Evolutionary conservation across 1,140 invertebrate genomes (phyloP).

Genomic region (Zaprionus africanus): DNA sequence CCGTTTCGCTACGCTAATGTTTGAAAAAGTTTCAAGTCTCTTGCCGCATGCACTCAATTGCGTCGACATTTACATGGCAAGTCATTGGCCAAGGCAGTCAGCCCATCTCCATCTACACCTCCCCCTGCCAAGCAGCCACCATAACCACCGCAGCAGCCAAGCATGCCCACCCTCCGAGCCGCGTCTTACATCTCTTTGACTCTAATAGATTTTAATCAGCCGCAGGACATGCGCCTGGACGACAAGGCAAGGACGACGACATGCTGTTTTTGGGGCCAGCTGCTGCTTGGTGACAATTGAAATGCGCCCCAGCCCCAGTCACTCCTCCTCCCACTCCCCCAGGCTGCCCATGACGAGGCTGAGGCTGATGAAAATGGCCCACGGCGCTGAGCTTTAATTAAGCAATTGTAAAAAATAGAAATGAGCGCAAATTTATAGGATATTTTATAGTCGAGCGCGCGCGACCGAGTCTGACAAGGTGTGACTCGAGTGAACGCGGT

Average conservation of each 20-base stretch:
- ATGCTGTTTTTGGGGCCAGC: constrained; percentile 65
- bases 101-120: not conserved
- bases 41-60: constrained; percentile 77
- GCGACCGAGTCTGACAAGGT: not conserved
- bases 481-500: constrained; percentile 32
- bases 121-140: not conserved
- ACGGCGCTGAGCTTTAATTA: constrained; percentile 64
- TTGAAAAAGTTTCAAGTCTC: constrained; percentile 63
- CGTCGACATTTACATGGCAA: constrained; percentile 79
- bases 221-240: constrained; percentile 72
- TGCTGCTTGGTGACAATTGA: constrained; percentile 57
- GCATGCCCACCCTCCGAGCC: not conserved
- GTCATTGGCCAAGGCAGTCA: constrained; percentile 58
- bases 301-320: constrained; percentile 26
- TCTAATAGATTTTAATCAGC: constrained; percentile 84
- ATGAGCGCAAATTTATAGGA: constrained; percentile 10
- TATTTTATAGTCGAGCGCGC: not conserved
- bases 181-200: constrained; percentile 79
- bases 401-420: constrained; percentile 50
- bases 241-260: constrained; percentile 50
- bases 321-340: not conserved
- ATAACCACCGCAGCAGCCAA: not conserved
- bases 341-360: not conserved
- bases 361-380: constrained; percentile 59
- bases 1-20: constrained; percentile 34